Conservation (phyloP, 2,797 vertebrate species). For the Rhinogobio ventralis region DNA sequence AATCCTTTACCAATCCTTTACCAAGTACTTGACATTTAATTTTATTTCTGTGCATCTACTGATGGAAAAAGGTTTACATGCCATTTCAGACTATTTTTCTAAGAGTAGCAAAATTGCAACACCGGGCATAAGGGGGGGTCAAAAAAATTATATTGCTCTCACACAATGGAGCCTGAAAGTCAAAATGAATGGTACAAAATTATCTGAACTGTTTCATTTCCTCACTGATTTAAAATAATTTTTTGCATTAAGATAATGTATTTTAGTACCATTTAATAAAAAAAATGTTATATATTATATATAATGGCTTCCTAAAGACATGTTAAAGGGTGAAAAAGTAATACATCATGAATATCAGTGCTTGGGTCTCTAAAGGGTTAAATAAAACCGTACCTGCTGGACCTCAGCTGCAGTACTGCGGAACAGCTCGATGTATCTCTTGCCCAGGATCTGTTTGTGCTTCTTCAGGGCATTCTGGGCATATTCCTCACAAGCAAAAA, state of each 20-base stretch:
- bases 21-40: neutral
- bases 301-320: neutral
- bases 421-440: constrained; percentile 97
- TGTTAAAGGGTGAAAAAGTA: too few relatives aligned
- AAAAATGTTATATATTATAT: too few relatives aligned
- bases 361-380: neutral
- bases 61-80: neutral
- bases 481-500: constrained; percentile 95
- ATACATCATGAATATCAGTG: neutral
- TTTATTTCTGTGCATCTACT: neutral
- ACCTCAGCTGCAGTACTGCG: constrained; percentile 95
- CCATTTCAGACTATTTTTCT: neutral
- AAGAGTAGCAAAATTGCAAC: neutral
- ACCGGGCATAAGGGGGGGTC: neutral
- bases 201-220: neutral
- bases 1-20: too few relatives aligned
- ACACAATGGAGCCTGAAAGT: neutral
- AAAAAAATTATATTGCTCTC: neutral
- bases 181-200: neutral
- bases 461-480: constrained; percentile 94
- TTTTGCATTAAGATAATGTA: too few relatives aligned
- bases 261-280: too few relatives aligned
- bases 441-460: constrained; percentile 97
- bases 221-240: too few relatives aligned
- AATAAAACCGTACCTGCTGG: constrained; percentile 79